Evolutionary conservation across 1,140 invertebrate genomes (phyloP), one percentile per base, ranked within the genome.

Genomic region (Rhopalosiphum maidis): DNA sequence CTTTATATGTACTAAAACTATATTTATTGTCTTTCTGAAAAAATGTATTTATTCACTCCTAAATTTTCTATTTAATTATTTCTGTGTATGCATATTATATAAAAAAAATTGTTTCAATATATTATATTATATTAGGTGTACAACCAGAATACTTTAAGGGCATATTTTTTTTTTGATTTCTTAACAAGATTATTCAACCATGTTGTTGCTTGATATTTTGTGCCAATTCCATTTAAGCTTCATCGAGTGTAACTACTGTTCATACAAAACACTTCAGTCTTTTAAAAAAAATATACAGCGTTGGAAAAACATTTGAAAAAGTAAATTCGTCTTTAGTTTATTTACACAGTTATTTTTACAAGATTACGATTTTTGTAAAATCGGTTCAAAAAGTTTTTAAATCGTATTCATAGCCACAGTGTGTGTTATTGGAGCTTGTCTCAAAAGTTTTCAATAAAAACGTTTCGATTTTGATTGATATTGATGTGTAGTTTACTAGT

Each of bases 151-250:
- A n/a, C n/a, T n/a, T 77, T 77, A n/a, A n/a, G 15, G 60, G n/a
- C 4, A 35, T 18, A n/a, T 9, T 60, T 30, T 60, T 55, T 68
- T 68, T n/a, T 35, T 77, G 4, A 51, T 51, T 15, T 18, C 15
- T 51, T 8, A 88, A 88, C 15, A 43, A 18, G 3, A 25, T 48
- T 87, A 9, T 46, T 87, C 11, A 43, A 18, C 18, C 85, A 18
- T n/a, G 86, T 51, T 9, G 46, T 88, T 88, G 6, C 46, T 51
- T n/a, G 86, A 21, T n/a, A 22, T 88, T 48, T n/a, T 35, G 86
- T 48, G 46, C n/a, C 86, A 88, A 21, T 88, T 51, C 46, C 46
- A 88, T n/a, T 88, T 88, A 46, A 88, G 30, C 18, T 88, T 48
- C 18, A 48, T 30, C 1, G 43, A 25, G 41, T 25, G 41, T 87